A percentile compares a stretch with the other conserved stretches of the same genome.
phyloP scores from a whole-genome alignment of 2,888 invertebrate species.

The Acronicta psi region DNA sequence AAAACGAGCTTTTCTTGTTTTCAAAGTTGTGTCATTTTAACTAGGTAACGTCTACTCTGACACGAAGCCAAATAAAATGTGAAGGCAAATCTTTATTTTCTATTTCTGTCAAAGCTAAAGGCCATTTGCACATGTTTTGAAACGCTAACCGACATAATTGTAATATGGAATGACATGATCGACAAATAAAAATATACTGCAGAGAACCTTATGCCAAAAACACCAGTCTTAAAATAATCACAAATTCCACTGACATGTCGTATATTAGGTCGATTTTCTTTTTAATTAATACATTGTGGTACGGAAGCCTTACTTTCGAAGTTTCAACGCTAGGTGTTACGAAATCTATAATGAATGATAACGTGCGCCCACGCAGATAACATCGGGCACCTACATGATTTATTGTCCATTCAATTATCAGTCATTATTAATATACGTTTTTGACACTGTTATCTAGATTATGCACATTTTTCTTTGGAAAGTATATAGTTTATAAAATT shows the following conservation, averaged over 20 bases:
- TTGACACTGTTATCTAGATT: slow-evolving; percentile 56
- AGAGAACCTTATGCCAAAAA: no score
- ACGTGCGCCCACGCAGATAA: slow-evolving; percentile 64
- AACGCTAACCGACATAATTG: no score
- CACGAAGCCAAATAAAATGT: neutral
- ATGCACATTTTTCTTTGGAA: slow-evolving; percentile 42
- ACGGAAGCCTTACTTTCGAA: slow-evolving; percentile 59
- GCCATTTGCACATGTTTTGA: no score
- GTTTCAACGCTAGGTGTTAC: slow-evolving; percentile 51
- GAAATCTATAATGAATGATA: slow-evolving; percentile 65
- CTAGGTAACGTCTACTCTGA: neutral
- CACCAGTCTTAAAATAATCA: no score
- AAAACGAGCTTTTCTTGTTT: neutral
- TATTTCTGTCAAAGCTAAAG: no score
- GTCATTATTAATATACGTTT: slow-evolving; percentile 47
- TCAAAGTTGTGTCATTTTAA: neutral
- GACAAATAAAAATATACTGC: no score
- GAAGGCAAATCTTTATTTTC: no score
- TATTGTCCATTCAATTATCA: slow-evolving; percentile 44
- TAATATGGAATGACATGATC: no score
- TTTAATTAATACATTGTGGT: slow-evolving; percentile 4
- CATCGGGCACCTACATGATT: slow-evolving; percentile 57
- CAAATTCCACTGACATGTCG: no score
- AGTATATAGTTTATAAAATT: slow-evolving; percentile 24
- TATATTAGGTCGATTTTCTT: no score